A percentile compares a stretch with the other conserved stretches of the same genome.
Conservation (phyloP, 2,888 invertebrate species). For the Cephus rjabovi region DNA sequence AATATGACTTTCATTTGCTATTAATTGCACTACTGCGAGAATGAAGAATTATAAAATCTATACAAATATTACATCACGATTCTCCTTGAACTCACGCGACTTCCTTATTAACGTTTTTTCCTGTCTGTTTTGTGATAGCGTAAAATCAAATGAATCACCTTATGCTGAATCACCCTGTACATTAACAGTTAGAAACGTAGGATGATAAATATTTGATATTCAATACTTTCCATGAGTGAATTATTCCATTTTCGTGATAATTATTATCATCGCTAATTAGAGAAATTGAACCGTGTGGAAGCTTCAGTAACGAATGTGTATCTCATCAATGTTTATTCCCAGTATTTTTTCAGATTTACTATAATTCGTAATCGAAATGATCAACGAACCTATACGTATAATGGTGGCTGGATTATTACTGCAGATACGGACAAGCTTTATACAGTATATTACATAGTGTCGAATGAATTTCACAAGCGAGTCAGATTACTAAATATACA, state of each 20-base stretch:
- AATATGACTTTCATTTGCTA: neutral
- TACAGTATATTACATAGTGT: constrained; percentile 18
- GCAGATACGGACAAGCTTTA: constrained; percentile 10
- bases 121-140: neutral
- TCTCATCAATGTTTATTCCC: neutral
- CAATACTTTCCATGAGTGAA: neutral
- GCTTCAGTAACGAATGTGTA: neutral
- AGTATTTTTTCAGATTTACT: neutral
- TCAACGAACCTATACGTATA: neutral
- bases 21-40: neutral
- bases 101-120: neutral
- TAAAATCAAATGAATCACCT: neutral
- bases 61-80: neutral
- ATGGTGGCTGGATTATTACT: neutral
- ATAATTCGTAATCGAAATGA: neutral
- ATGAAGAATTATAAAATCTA: neutral
- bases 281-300: neutral
- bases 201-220: neutral
- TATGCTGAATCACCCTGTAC: neutral
- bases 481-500: neutral
- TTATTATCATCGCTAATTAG: neutral
- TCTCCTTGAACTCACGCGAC: neutral
- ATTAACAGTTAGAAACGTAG: neutral
- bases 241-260: neutral
- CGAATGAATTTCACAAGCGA: constrained; percentile 17